Conservation (phyloP, 2,113 vertebrate species). For the Actenoides hombroni region DNA sequence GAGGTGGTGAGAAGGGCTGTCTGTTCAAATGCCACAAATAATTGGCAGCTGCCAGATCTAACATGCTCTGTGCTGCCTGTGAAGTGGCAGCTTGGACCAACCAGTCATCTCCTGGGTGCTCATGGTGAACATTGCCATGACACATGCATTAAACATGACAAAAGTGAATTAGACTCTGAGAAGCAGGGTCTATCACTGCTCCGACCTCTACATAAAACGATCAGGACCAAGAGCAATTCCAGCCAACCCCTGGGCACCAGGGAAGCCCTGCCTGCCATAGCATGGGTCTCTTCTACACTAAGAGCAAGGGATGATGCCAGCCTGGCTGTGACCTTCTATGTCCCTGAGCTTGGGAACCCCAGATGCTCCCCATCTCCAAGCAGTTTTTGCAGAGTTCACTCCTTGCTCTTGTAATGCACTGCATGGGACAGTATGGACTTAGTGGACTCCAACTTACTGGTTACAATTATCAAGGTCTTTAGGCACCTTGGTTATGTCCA, state of each 20-base stretch:
- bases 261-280: neutral
- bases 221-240: neutral
- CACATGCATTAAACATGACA: neutral
- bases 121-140: fast-evolving
- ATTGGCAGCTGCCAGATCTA: neutral
- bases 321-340: neutral
- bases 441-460: slow-evolving; percentile 45
- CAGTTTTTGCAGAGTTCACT: neutral
- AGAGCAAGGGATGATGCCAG: neutral
- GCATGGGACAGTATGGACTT: neutral
- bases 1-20: neutral
- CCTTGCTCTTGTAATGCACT: slow-evolving; percentile 23
- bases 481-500: neutral
- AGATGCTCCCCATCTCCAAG: neutral
- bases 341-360: neutral
- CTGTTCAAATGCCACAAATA: neutral
- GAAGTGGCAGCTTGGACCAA: neutral
- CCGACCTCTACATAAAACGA: neutral
- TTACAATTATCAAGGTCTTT: slow-evolving; percentile 59
- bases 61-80: neutral
- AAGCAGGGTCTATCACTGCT: neutral
- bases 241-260: neutral
- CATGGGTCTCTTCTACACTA: fast-evolving
- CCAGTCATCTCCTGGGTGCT: neutral
- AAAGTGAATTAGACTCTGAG: neutral